Percentiles rank a stretch among this genome's conserved stretches.
phyloP scores from a whole-genome alignment of 2,113 vertebrate genomes.

The Stigmatopora nigra region DNA sequence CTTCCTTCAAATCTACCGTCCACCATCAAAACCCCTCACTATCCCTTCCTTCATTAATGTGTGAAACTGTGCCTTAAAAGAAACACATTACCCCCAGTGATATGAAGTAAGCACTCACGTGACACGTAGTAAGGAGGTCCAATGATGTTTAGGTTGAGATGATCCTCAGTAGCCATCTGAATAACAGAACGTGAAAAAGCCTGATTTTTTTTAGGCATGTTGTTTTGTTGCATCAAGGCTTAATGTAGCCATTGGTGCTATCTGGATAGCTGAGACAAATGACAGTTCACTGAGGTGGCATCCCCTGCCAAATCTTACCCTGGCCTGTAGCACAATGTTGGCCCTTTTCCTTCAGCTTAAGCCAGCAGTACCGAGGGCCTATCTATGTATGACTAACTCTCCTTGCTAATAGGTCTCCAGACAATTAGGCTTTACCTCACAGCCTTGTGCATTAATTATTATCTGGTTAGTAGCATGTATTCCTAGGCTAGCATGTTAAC shows the following conservation, averaged over 20 bases:
- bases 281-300: slow-evolving; percentile 55
- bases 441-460: slow-evolving; percentile 60
- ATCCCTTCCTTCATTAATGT: too few relatives aligned
- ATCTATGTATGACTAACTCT: slow-evolving; percentile 28
- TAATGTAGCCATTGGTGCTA: slow-evolving; percentile 47
- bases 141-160: neutral
- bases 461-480: slow-evolving; percentile 47
- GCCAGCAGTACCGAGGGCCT: slow-evolving; percentile 47
- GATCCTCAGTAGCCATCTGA: neutral
- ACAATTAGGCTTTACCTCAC: slow-evolving; percentile 59
- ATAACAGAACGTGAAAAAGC: neutral
- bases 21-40: too few relatives aligned
- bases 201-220: slow-evolving; percentile 8
- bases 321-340: slow-evolving; percentile 35
- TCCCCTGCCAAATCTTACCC: slow-evolving; percentile 47
- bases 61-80: too few relatives aligned
- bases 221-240: slow-evolving; percentile 59
- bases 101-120: too few relatives aligned
- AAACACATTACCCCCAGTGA: too few relatives aligned
- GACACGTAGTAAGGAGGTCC: too few relatives aligned
- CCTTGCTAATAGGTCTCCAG: slow-evolving; percentile 67
- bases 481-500: neutral
- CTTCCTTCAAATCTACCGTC: neutral
- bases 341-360: slow-evolving; percentile 37
- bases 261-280: slow-evolving; percentile 54